A percentile compares a stretch with the other conserved stretches of the same genome.
These are phyloP conservation scores for Acronicta aceris DNA, from an alignment of 2,888 invertebrate genomes.

Conservation along the genomic window DNA sequence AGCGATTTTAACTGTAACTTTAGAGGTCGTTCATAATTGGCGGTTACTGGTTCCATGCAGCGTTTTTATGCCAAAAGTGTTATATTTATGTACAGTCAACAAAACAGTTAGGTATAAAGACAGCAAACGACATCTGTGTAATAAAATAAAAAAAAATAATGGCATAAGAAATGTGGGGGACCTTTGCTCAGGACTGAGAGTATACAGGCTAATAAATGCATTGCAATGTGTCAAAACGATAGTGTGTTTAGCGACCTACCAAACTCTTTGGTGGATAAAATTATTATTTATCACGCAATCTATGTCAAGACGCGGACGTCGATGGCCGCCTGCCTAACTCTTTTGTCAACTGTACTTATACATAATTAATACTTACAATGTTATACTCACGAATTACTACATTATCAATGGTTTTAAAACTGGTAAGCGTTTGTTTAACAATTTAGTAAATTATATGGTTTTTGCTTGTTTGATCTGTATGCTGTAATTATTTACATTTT, in stretches of 20 bases:
- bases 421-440: slow-evolving; percentile 47
- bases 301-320: no score
- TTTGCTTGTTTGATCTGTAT: slow-evolving; percentile 37
- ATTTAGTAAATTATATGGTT: slow-evolving; percentile 46
- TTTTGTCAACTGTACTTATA: slow-evolving; percentile 7
- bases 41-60: slow-evolving; percentile 31
- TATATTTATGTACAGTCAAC: slow-evolving; percentile 44
- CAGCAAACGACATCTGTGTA: no score
- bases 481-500: slow-evolving; percentile 17
- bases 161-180: no score
- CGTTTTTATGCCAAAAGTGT: slow-evolving; percentile 40
- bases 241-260: no score
- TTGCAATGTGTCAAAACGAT: no score
- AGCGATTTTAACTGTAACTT: slow-evolving; percentile 34
- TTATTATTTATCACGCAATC: no score
- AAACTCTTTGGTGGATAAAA: no score
- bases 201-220: no score
- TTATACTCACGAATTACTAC: slow-evolving; percentile 40
- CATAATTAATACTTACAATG: slow-evolving; percentile 52
- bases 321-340: no score
- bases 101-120: no score
- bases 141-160: no score
- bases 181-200: no score
- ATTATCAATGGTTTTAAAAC: slow-evolving; percentile 45
- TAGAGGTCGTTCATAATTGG: slow-evolving; percentile 62